Conservation (phyloP, 2,113 vertebrate genomes). For the Regulus satrapa region DNA sequence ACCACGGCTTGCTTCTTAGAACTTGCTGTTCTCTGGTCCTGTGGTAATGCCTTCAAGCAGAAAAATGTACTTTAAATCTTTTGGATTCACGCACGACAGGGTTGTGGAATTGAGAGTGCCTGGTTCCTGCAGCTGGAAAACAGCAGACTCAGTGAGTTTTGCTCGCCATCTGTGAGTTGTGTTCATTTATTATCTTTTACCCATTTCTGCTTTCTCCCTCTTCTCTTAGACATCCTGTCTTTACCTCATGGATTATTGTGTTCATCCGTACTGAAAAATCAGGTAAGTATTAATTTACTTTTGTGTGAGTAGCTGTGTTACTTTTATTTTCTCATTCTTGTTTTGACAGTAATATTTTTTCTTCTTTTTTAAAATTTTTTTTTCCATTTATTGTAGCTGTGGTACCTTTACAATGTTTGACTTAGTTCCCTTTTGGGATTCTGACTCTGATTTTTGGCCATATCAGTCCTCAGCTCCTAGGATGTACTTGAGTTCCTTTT, state of each 20-base stretch:
- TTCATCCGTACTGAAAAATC: not conserved
- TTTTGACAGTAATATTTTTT: not conserved
- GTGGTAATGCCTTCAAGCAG: not conserved
- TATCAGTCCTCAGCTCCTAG: not conserved
- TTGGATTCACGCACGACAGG: rapidly evolving
- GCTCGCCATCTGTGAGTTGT: not conserved
- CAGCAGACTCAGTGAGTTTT: not conserved
- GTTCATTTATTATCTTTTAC: not conserved
- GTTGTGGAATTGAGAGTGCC: not conserved
- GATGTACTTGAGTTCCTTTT: not conserved
- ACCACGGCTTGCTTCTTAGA: not conserved
- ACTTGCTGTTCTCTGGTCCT: not conserved
- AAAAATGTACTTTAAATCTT: not conserved
- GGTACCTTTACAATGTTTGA: not conserved
- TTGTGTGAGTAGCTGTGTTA: not conserved
- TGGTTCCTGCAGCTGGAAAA: not conserved
- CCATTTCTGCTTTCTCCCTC: not conserved
- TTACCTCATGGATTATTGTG: not conserved
- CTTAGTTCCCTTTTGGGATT: not conserved
- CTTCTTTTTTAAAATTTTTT: rapidly evolving
- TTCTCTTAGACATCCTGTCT: not conserved
- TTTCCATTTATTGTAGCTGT: not conserved
- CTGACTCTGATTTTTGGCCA: not conserved
- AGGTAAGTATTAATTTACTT: not conserved
- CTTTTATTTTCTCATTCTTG: not conserved